These are phyloP conservation scores for Drosophila falleni DNA, from an alignment of 2,888 invertebrate species.

Conservation along the genomic window DNA sequence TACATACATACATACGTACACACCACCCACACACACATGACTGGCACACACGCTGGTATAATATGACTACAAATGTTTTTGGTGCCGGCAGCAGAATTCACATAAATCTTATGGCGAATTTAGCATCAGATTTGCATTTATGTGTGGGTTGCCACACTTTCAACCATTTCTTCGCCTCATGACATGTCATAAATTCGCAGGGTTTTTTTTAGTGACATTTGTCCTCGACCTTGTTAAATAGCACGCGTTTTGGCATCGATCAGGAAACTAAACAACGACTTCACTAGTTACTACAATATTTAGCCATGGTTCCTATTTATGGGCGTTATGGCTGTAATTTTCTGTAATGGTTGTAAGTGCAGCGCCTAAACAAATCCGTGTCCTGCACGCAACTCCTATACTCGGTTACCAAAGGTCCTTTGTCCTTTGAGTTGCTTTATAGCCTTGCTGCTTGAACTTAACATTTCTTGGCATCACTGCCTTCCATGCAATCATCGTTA, in stretches of 20 bases:
- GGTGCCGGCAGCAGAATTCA: constrained; percentile 42
- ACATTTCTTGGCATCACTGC: constrained; percentile 57
- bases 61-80: constrained; percentile 42
- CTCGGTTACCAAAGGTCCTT: constrained; percentile 31
- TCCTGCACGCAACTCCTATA: constrained; percentile 63
- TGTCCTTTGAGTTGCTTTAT: constrained; percentile 25
- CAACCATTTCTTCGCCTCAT: constrained; percentile 20
- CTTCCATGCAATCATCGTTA: constrained; percentile 33
- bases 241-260: constrained; percentile 69
- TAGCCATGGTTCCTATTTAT: constrained; percentile 68
- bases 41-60: background rate
- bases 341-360: constrained; percentile 25
- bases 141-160: constrained; percentile 27
- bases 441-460: constrained; percentile 79
- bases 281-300: constrained; percentile 57
- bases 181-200: constrained; percentile 67
- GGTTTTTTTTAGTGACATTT: constrained; percentile 38
- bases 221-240: constrained; percentile 73
- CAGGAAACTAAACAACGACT: constrained; percentile 62
- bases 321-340: constrained; percentile 19
- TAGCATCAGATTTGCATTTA: constrained; percentile 68
- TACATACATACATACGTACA: constrained; percentile 1
- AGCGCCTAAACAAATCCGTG: constrained; percentile 42
- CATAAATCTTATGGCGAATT: constrained; percentile 68
- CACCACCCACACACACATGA: background rate